phyloP scores from a whole-genome alignment of 2,888 invertebrate genomes.

The Philaethria dido region DNA sequence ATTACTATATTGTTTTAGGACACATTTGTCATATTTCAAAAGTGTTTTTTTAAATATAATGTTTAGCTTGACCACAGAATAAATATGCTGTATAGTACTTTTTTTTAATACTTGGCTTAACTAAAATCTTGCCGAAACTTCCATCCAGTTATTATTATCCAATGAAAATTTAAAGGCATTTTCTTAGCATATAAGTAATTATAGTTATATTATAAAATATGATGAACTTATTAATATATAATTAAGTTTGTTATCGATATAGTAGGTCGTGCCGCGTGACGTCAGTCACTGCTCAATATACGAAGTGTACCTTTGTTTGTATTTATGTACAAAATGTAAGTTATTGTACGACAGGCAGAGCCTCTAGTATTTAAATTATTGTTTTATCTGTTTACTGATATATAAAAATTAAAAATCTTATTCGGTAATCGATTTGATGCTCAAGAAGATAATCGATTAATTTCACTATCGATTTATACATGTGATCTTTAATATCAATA shows the following conservation, averaged over 20 bases:
- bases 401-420: slow-evolving; percentile 37
- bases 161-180: slow-evolving; percentile 25
- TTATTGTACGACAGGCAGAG: slow-evolving; percentile 51
- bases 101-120: background rate
- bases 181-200: slow-evolving; percentile 18
- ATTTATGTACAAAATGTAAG: slow-evolving; percentile 55
- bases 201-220: slow-evolving; percentile 21
- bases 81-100: background rate
- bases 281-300: slow-evolving; percentile 54
- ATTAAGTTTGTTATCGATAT: slow-evolving; percentile 25
- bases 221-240: slow-evolving; percentile 26
- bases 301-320: slow-evolving; percentile 47
- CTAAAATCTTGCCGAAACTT: slow-evolving; percentile 27
- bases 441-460: background rate
- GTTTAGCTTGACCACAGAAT: background rate
- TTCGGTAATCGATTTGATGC: background rate
- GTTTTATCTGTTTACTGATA: slow-evolving; percentile 45
- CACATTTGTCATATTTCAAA: too few species aligned
- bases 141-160: slow-evolving; percentile 28
- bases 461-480: background rate
- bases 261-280: slow-evolving; percentile 15
- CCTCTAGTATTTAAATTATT: slow-evolving; percentile 44
- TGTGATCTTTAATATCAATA: slow-evolving; percentile 15
- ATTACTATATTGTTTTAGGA: too few species aligned
- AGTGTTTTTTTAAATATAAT: background rate